Evolutionary conservation across 2,888 invertebrate genomes (phyloP), one percentile per base, ranked within the genome.

Genomic region (Noctua fimbriata): DNA sequence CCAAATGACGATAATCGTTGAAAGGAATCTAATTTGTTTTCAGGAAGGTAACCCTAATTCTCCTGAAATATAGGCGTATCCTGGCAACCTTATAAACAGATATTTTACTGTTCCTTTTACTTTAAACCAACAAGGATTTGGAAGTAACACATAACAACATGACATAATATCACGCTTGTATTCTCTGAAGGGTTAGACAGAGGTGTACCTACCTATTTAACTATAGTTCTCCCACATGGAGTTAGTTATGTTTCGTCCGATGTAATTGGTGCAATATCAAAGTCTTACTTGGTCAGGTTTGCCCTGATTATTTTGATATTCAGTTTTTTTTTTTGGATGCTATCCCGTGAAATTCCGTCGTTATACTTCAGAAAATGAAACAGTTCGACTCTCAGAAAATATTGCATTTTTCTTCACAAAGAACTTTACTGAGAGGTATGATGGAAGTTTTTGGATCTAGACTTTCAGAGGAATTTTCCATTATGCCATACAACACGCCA

Each of bases 401-500:
- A 12, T 12, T 18, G 16, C 12, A 1, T 6, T 47, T 60, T n/a
- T 65, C n/a, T 65, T 18, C 14, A 63, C 63, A 10, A 44, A 60
- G 58, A 21, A 14, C 2, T 44, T 16, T 1, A 2, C 10, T 36
- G 70, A 7, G 5, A n/a, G 36, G 36, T 36, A 36, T 36, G 24
- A 18, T 16, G 10, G 24, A 36, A 2, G 32, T 24, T 10, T 52
- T 12, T 18, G 21, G 14, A 5, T 7, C 28, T 60, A 18, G 2
- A 28, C 60, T 60, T 28, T 60, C 72, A 72, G 32, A 18, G 16
- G 16, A 63, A 73, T 70, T 66, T 41, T 66, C n/a, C 16, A n/a
- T 24, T 66, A 2, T 3, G 28, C 16, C 28, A 60, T 60, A 28
- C 9, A 18, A 32, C n/a, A 60, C 58, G 58, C 18, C 24, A 65